Evolutionary conservation across 2,113 vertebrate genomes (phyloP).

Genomic region (Cinclus cinclus): DNA sequence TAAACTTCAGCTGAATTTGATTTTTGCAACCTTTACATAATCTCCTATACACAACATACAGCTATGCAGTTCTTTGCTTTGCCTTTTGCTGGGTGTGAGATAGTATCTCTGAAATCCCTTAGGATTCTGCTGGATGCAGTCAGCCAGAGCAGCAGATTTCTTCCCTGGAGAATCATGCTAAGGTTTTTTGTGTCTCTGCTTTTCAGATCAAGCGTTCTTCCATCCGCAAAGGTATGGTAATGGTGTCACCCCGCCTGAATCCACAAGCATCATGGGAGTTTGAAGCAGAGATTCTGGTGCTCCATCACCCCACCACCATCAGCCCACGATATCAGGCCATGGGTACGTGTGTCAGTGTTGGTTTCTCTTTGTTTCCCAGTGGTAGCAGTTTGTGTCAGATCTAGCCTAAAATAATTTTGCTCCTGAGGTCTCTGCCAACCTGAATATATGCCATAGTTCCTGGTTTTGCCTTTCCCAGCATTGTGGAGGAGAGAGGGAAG

Average conservation of each 20-base stretch:
- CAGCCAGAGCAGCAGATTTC: background rate
- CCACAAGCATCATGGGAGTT: slow-evolving; percentile 98
- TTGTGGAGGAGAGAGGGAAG: background rate
- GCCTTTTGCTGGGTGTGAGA: background rate
- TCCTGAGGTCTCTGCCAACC: background rate
- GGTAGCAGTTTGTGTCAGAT: background rate
- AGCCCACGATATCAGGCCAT: slow-evolving; percentile 97
- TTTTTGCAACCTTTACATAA: background rate
- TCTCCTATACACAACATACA: background rate
- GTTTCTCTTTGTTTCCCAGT: background rate
- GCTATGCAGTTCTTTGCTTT: background rate
- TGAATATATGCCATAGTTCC: background rate
- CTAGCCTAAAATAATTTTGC: background rate
- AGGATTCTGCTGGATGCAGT: background rate
- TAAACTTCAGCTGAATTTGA: background rate
- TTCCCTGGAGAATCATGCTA: background rate
- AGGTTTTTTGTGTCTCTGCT: background rate
- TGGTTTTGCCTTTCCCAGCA: background rate
- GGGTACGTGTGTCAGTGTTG: slow-evolving; percentile 77
- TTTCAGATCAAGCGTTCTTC: slow-evolving; percentile 95
- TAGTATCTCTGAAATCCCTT: background rate
- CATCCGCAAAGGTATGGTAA: slow-evolving; percentile 98
- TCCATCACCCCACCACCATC: slow-evolving; percentile 97
- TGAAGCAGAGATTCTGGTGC: slow-evolving; percentile 95
- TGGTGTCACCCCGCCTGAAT: slow-evolving; percentile 93